Base-by-base conservation (phyloP, 2,797 vertebrate genomes). In the Artibeus lituratus region DNA sequence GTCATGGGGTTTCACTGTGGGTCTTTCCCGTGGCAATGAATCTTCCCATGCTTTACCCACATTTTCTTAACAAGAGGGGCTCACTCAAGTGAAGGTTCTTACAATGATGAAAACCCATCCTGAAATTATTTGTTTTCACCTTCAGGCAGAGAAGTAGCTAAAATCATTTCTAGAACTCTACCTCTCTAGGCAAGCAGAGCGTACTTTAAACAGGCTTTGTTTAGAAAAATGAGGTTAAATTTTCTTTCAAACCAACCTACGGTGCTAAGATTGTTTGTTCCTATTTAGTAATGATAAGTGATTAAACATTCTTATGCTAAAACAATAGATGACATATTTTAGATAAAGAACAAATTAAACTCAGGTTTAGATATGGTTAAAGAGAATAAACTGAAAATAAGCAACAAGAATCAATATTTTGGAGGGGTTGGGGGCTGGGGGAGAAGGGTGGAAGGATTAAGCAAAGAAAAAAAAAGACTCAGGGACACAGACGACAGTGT, bases 261-360 rank as follows among this genome's bases (percentile, higher is more conserved):
- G n/a, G n/a, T 67, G 2, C 16, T 80, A 94, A 83, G 47, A 5
- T 82, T 37, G 74, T 94, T 84, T 42, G n/a, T 69, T 81, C 87
- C 80, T 24, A 74, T 67, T 90, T 85, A 42, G n/a, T 37, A 47
- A 32, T n/a, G 39, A 8, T 53, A 95, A 86, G 22, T 96, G 57
- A 82, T 59, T 92, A 74, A 95, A 94, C 87, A 82, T 85, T 67
- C 37, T 80, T 84, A 65, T 59, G 21, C 42, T 84, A 69, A 92
- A 94, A 87, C 5, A 90, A 69, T 65, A 92, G 90, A 62, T 72
- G 35, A 26, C 47, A 47, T 78, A 59, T 87, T 95, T 94, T 80
- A 57, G 59, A 74, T 53, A 37, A 84, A 82, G 21, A 59, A 59
- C 15, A 92, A 77, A 84, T 53, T 78, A 47, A 95, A 87, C 22